phyloP scores from a whole-genome alignment of 2,888 invertebrate genomes.

The Lycophotia porphyrea region DNA sequence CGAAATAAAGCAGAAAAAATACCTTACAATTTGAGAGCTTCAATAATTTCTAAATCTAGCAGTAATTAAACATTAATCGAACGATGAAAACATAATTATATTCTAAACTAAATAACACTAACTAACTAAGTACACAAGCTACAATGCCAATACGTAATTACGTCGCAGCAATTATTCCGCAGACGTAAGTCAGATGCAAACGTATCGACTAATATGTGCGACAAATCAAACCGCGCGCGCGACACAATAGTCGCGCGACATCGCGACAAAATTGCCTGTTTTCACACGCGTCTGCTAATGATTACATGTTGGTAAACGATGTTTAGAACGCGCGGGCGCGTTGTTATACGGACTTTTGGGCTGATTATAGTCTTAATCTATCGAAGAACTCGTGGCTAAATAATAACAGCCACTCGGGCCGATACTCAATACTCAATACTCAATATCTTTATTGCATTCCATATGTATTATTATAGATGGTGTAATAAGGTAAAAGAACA shows the following conservation, averaged over 20 bases:
- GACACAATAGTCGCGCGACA: slow-evolving; percentile 61
- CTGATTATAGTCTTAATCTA: not conserved
- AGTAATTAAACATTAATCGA: not conserved
- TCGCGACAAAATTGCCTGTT: slow-evolving; percentile 82
- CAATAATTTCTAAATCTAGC: not conserved
- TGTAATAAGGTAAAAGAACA: too few relatives aligned
- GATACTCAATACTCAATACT: too few relatives aligned
- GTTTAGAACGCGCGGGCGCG: slow-evolving; percentile 68
- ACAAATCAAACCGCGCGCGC: slow-evolving; percentile 59
- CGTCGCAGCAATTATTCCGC: slow-evolving; percentile 57
- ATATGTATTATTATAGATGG: too few relatives aligned
- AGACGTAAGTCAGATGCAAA: slow-evolving; percentile 66
- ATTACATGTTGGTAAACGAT: slow-evolving; percentile 77
- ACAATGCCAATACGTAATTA: slow-evolving; percentile 60
- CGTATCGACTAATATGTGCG: slow-evolving; percentile 58
- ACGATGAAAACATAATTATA: slow-evolving; percentile 1
- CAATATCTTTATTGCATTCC: too few relatives aligned
- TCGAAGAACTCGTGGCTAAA: too few relatives aligned
- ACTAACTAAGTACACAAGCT: slow-evolving; percentile 10
- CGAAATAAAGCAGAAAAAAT: not conserved
- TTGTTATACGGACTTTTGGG: slow-evolving; percentile 61
- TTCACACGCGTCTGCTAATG: slow-evolving; percentile 83
- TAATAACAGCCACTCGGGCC: too few relatives aligned
- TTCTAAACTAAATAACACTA: slow-evolving; percentile 20
- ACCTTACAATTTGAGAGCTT: not conserved